Base-by-base conservation (phyloP, 2,113 vertebrate species). In the Neomonachus schauinslandi region DNA sequence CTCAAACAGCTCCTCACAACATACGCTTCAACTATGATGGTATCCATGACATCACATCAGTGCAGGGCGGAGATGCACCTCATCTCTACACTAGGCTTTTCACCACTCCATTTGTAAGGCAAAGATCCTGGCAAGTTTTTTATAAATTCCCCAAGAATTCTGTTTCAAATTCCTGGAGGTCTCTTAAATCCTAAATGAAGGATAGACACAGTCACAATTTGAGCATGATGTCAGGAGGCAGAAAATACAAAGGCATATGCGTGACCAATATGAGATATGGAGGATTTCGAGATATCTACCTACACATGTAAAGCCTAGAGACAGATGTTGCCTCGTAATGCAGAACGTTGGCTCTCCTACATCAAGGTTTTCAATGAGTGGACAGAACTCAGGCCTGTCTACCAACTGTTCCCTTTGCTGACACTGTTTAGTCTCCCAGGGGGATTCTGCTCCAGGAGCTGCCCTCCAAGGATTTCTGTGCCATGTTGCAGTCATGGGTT, bases 401-500 rank as follows among this genome's bases (percentile, higher is more conserved):
- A 18, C 51, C 33, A 12, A 0, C 5, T 8, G 5, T 55, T 18
- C 21, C 10, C 12, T 39, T 39, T 1, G 21, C 28, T 36, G 82
- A 51, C 42, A n/a, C 8, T 4, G 6, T 74, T 51, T 9, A 5
- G 16, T 28, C 19, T 71, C 13, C 5, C 8, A 1, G 18, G 14
- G 5, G 11, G 5, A 42, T 11, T 33, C 53, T 53, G 39, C 39
- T 46, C 6, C 46, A 24, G 15, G 7, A 55, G 4, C 31, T 13
- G 19, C 71, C 46, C n/a, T 36, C 49, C 9, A 28, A 28, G 53
- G 16, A 22, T 14, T 61, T 59, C 16, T 10, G 72, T 31, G 31
- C 7, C n/a, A 1, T 4, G 0, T 28, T 42, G 13, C 67, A 77
- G 2, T 33, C 26, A 2, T 1, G 12, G 10, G 4, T 19, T 53